Evolutionary conservation across 1,140 invertebrate species (phyloP).

Genomic region (Heterodera schachtii): DNA sequence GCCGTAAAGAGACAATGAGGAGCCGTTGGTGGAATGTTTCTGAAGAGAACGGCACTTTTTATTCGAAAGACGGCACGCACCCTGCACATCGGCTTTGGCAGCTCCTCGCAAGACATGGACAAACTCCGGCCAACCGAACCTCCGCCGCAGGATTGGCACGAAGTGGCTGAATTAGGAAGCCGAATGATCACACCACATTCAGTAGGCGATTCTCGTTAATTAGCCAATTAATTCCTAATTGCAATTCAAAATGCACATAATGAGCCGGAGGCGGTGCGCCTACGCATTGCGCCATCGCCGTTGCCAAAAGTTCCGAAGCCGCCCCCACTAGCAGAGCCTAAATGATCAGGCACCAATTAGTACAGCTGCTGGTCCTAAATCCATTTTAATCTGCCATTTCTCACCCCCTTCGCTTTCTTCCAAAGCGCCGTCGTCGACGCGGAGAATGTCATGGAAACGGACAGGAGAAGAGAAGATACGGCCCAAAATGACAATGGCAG

Average conservation of each 20-base stretch:
- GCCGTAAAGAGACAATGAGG: slow-evolving; percentile 31
- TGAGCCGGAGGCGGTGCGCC: slow-evolving; percentile 19
- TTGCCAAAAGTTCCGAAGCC: background rate
- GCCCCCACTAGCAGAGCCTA: background rate
- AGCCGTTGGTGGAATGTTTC: slow-evolving; percentile 34
- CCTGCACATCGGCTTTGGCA: slow-evolving; percentile 46
- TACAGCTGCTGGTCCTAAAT: slow-evolving; percentile 6
- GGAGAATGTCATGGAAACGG: slow-evolving; percentile 49
- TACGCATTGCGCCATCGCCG: background rate
- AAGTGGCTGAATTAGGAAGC: background rate
- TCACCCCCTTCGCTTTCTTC: slow-evolving; percentile 29
- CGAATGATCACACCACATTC: no score
- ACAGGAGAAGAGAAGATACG: slow-evolving; percentile 51
- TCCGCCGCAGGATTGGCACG: slow-evolving; percentile 18
- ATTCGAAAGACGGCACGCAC: background rate
- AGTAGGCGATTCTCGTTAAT: no score
- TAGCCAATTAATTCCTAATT: no score
- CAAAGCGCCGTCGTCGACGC: slow-evolving; percentile 24
- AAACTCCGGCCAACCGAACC: slow-evolving; percentile 25
- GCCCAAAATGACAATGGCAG: slow-evolving; percentile 48
- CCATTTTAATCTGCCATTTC: background rate
- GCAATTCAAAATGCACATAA: background rate
- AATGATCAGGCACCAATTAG: no score
- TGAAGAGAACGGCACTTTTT: slow-evolving; percentile 14
- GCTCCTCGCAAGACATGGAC: slow-evolving; percentile 36